These are phyloP conservation scores for Rhabdophis nuchalis DNA, from an alignment of 2,797 vertebrate genomes.

Conservation along the genomic window DNA sequence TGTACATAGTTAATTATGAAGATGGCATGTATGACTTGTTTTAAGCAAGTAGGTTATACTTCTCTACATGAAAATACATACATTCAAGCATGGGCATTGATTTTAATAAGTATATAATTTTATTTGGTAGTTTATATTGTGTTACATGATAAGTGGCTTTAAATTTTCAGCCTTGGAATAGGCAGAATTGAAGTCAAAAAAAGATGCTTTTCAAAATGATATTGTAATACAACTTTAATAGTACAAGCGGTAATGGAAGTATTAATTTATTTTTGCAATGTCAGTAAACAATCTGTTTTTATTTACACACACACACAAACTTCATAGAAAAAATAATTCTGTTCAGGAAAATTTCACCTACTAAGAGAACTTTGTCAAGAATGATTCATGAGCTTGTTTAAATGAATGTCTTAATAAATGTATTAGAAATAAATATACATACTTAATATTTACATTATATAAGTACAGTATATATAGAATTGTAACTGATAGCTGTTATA, in stretches of 20 bases:
- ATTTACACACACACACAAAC: too few species aligned
- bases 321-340: conserved; percentile 56
- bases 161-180: neutral
- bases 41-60: neutral
- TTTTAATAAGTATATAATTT: neutral
- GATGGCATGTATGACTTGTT: neutral
- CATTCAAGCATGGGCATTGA: neutral
- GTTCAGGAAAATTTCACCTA: conserved; percentile 51
- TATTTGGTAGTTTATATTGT: neutral
- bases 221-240: neutral
- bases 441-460: neutral
- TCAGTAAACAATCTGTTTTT: conserved; percentile 42
- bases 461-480: neutral
- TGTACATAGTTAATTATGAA: neutral
- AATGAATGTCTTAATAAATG: neutral
- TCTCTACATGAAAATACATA: neutral
- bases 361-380: conserved; percentile 53
- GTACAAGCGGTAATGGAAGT: conserved; percentile 20
- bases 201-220: neutral
- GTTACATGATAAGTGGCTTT: neutral
- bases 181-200: neutral
- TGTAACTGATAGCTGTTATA: neutral
- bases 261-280: conserved; percentile 23
- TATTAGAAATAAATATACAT: neutral
- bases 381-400: conserved; percentile 57